Evolutionary conservation across 1,140 invertebrate genomes (phyloP), one percentile per base, ranked within the genome.

Genomic region (Temnothorax longispinosus): DNA sequence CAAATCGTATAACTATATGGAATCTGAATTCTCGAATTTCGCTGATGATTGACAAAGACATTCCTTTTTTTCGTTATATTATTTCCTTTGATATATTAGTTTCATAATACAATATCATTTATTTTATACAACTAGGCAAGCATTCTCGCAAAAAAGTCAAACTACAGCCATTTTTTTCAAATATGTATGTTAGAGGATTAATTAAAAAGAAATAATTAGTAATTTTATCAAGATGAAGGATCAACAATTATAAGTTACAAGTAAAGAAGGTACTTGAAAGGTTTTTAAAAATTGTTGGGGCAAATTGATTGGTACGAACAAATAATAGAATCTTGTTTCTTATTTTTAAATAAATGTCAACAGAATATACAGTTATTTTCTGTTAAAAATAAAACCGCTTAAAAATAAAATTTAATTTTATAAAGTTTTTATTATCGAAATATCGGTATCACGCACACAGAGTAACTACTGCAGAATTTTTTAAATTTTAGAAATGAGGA

Each of bases 21-120:
- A 75, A 62, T 60, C 13, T 72, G 67, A 60, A 72, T 47, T 84
- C 32, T 38, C 7, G 32, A 35, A 81, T 56, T 71, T 56, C 38
- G 27, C 27, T 10, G 18, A 32, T 15, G 27, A 27, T 21, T 41
- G 7, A 13, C 15, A 58, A 81, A 41, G 18, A 0, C 15, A 72
- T 47, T 71, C 3, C 1, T 13, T 72, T 47, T 35, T 18, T 32
- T 56, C 18, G 18, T 72, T 44, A 71, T 74, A n/a, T 74, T 44
- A 74, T 41, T 44, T 71, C 7, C 11, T 58, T 60, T 58, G 15
- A 82, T 67, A 10, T 41, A 32, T 44, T 21, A 15, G 5, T 72
- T 50, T 72, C 3, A 18, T 35, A 21, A 78, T 10, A 27, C 47
- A 21, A 78, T 10, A 27, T 38, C 7, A 35, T 35, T 77, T 80